Evolutionary conservation across 2,113 vertebrate species (phyloP).

Genomic region (Neolamprologus devosi): DNA sequence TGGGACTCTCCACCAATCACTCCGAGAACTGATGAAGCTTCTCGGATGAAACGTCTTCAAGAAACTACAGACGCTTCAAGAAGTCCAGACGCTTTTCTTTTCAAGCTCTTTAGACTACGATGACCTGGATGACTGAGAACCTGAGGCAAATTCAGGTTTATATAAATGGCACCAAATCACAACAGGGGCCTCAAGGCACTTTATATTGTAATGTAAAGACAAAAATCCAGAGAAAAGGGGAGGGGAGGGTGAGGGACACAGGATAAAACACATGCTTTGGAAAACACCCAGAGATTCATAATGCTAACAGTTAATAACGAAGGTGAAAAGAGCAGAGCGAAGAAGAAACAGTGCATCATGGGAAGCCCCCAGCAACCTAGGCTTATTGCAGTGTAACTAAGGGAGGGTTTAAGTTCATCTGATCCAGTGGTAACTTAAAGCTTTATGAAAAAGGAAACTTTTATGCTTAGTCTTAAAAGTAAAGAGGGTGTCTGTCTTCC

Average conservation of each 20-base stretch:
- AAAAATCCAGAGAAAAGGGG: neutral
- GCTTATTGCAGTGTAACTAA: neutral
- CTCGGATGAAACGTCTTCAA: neutral
- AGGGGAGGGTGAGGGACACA: neutral
- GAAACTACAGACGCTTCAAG: neutral
- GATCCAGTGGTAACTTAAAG: neutral
- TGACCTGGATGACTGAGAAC: neutral
- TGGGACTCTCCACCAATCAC: neutral
- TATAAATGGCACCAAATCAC: neutral
- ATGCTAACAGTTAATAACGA: neutral
- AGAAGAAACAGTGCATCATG: neutral
- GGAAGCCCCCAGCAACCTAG: neutral
- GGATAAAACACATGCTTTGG: neutral
- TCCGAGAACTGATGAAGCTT: neutral
- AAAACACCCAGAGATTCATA: neutral
- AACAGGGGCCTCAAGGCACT: neutral
- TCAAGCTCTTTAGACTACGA: neutral
- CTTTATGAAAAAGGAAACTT: neutral
- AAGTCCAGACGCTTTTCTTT: neutral
- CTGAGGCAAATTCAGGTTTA: neutral
- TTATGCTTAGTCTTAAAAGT: neutral
- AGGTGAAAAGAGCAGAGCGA: neutral
- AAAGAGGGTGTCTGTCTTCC: neutral
- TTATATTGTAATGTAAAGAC: neutral
- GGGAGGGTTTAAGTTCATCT: neutral